Evolutionary conservation across 2,113 vertebrate genomes (phyloP), one percentile per base, ranked within the genome.

Genomic region (Numenius arquata): DNA sequence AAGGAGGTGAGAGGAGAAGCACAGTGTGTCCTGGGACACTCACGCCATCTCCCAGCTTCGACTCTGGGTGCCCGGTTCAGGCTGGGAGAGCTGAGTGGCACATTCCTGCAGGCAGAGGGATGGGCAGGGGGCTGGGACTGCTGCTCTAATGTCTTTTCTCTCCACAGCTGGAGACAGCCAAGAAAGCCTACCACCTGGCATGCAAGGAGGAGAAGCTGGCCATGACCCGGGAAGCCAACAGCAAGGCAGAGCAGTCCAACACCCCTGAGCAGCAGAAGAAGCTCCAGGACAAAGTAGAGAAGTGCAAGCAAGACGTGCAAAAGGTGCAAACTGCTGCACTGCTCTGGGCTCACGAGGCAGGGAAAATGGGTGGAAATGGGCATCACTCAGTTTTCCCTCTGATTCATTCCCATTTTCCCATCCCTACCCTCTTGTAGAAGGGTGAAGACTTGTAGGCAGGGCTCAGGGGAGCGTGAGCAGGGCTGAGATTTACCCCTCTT

Each of bases 131-230:
- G 40, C 92, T 85, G 71, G 53, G 47, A 45, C 43, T 6, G 1
- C 27, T 62, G 2, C 63, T 77, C 58, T 80, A 68, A 78, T 23
- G 55, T 91, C 65, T 91, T 61, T 79, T 47, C 19, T 92, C 26
- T 45, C 62, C 27, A 13, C 97, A 99, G 99, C 97, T 99, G 98
- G 99, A 99, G 96, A 97, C 99, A 3, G 99, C 99, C 80, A 99
- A 99, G 98, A 99, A 99, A 96, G 97, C 97, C 2, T 99, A 99
- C 96, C 99, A 99, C 96, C 95, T 99, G 98, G 99, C 99, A 15
- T 99, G 99, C 97, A 99, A 99, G 97, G 99, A 99, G 98, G 99
- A 99, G 98, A 99, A 98, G 96, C 96, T 99, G 96, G 99, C 99
- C 0, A 97, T 98, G 75, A 97, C 98, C 14, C 97, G 99, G 27